Conservation (phyloP, 2,113 vertebrate species). For the Irena cyanogastra region DNA sequence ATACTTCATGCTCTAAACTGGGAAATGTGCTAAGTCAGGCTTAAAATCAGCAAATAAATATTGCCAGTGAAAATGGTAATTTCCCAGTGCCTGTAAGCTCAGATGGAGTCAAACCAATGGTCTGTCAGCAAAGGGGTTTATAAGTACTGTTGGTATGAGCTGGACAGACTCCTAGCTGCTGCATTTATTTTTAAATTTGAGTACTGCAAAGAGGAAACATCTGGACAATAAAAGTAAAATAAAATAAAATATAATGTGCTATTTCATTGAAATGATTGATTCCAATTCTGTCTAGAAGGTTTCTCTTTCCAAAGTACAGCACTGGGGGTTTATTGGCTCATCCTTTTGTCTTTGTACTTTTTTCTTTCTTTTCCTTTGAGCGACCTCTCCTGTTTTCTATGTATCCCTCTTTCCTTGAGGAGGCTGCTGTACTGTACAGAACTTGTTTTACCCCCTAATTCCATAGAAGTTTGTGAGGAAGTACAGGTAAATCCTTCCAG, state of each 20-base stretch:
- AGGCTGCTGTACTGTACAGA: not conserved
- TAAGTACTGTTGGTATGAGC: not conserved
- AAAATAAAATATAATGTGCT: not conserved
- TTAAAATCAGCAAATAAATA: not conserved
- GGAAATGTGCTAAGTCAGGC: not conserved
- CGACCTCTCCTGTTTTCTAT: constrained; percentile 35
- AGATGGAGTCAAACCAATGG: not conserved
- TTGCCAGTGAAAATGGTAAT: not conserved
- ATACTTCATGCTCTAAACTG: not conserved
- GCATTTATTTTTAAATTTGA: not conserved
- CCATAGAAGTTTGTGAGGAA: not conserved
- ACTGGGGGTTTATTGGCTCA: not conserved
- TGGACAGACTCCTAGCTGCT: not conserved
- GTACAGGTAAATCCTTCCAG: not conserved
- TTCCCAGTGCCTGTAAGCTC: not conserved
- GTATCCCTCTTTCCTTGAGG: not conserved
- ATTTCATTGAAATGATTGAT: not conserved
- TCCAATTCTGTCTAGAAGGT: not conserved
- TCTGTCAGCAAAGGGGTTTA: not conserved
- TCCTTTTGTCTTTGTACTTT: not conserved
- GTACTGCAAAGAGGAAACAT: not conserved
- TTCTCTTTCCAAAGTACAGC: not conserved
- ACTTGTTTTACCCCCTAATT: not conserved
- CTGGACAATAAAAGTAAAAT: not conserved
- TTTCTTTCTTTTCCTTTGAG: constrained; percentile 38